These are phyloP conservation scores for Alviniconcha marisindica DNA, from an alignment of 1,140 invertebrate genomes.

Conservation along the genomic window DNA sequence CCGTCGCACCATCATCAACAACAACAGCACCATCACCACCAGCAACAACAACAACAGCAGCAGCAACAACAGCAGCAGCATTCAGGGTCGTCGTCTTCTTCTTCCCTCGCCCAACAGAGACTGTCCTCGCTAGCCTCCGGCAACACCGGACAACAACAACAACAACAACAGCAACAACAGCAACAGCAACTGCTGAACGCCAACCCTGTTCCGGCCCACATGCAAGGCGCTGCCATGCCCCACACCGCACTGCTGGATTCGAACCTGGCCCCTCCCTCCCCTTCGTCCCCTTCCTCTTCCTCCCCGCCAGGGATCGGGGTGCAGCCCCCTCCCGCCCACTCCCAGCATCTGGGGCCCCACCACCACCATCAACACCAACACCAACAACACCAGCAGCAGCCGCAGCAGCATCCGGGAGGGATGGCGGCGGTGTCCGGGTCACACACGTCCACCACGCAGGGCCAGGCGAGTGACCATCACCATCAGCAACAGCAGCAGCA, in stretches of 20 bases:
- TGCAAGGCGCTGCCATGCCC: constrained; percentile 49
- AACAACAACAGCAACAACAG: constrained; percentile 42
- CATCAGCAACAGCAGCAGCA: constrained; percentile 48
- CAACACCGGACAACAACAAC: constrained; percentile 19
- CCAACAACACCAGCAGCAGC: constrained; percentile 7
- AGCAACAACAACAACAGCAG: background rate
- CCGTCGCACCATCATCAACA: constrained; percentile 19
- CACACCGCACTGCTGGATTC: background rate
- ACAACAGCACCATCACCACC: constrained; percentile 14
- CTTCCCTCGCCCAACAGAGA: background rate
- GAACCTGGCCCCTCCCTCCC: background rate
- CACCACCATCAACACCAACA: constrained; percentile 6
- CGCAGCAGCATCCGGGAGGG: constrained; percentile 19
- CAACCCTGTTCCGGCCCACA: constrained; percentile 65
- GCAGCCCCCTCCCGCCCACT: constrained; percentile 34
- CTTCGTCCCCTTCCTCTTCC: constrained; percentile 16
- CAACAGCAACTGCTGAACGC: constrained; percentile 40
- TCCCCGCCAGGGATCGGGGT: background rate
- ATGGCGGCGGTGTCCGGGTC: background rate
- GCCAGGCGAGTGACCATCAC: background rate
- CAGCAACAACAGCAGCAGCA: constrained; percentile 5
- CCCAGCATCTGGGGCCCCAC: constrained; percentile 11
- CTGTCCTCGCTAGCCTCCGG: constrained; percentile 15
- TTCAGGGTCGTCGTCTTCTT: no score
- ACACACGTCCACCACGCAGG: background rate